Percentiles rank a stretch among this genome's conserved stretches.
These are phyloP conservation scores for Ophion costatus DNA, from an alignment of 2,888 invertebrate genomes.

Conservation along the genomic window DNA sequence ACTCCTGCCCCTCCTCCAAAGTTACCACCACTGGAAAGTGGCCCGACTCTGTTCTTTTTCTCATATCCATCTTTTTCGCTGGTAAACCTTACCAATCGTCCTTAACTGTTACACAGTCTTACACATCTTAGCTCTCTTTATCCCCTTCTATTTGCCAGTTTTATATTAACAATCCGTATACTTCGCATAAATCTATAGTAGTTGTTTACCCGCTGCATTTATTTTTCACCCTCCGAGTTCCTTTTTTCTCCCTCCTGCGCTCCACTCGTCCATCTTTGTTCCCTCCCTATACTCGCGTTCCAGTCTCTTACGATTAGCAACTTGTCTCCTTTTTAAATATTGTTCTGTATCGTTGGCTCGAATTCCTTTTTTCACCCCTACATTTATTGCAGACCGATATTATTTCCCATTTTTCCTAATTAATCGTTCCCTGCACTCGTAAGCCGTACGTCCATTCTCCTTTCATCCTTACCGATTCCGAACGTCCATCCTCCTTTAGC, in stretches of 20 bases:
- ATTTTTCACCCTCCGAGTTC: slow-evolving; percentile 10
- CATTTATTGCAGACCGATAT: slow-evolving; percentile 38
- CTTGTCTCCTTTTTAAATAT: not conserved
- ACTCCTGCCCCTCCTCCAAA: not conserved
- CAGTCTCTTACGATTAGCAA: slow-evolving; percentile 28
- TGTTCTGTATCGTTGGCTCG: not conserved
- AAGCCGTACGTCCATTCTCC: slow-evolving; percentile 17
- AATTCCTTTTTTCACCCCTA: not conserved
- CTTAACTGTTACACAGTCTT: not conserved
- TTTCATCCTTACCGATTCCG: slow-evolving; percentile 9
- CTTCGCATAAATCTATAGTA: slow-evolving; percentile 26
- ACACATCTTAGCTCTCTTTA: slow-evolving; percentile 17
- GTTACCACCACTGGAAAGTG: slow-evolving; percentile 29
- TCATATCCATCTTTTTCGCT: not conserved
- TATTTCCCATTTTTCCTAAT: slow-evolving; percentile 4
- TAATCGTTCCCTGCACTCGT: not conserved
- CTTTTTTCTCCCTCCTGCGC: not conserved
- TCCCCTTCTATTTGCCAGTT: slow-evolving; percentile 28
- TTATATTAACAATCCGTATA: slow-evolving; percentile 13
- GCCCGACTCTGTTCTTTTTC: slow-evolving; percentile 30
- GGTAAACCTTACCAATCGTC: not conserved
- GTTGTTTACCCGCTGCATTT: slow-evolving; percentile 18
- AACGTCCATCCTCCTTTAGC: slow-evolving; percentile 34
- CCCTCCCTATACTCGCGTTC: slow-evolving; percentile 33
- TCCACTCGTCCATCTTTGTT: not conserved